Evolutionary conservation across 2,797 vertebrate species (phyloP), one percentile per base, ranked within the genome.

Genomic region (Anas georgica): DNA sequence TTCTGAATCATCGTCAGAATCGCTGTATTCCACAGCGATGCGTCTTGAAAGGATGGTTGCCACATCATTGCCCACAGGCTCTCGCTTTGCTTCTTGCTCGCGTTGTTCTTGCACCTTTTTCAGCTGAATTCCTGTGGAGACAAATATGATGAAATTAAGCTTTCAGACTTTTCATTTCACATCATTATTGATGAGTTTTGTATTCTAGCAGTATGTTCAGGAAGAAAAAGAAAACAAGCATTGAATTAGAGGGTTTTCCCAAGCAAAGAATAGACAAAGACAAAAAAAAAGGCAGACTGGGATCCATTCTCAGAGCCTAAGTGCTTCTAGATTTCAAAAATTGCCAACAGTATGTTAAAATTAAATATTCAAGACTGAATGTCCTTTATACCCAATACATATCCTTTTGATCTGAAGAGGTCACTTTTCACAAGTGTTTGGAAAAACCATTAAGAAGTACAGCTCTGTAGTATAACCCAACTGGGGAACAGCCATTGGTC

Each of bases 101-200:
- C 99, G 99, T 91, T 99, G 99, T 95, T 99, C 99, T 97, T 99
- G 99, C 37, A 99, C 99, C 96, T 99, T 99, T 89, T 99, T 99
- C 96, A 99, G 93, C 97, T 99, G 99, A 86, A 99, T 99, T 93
- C 99, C 99, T 99, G 90, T 33, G 80, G 75, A 86, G 82, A 83
- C 12, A 92, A 41, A 1, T 2, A 60, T 43, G 13, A 23, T 87
- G 29, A 93, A 62, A 74, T 58, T 56, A 64, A 74, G 59, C 45
- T 28, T 31, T n/a, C n/a, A 80, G 28, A 43, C 14, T 45, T 37
- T 55, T 1, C 5, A 11, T 31, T 62, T 50, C 13, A 15, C 29
- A 6, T 22, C 31, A 23, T 26, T 79, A 23, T 2, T 26, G 43
- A 7, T 1, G 6, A 62, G 29, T 8, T 43, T 41, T 54, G 7